Evolutionary conservation across 1,140 invertebrate genomes (phyloP), one percentile per base, ranked within the genome.

Genomic region (Notospermus geniculatus): DNA sequence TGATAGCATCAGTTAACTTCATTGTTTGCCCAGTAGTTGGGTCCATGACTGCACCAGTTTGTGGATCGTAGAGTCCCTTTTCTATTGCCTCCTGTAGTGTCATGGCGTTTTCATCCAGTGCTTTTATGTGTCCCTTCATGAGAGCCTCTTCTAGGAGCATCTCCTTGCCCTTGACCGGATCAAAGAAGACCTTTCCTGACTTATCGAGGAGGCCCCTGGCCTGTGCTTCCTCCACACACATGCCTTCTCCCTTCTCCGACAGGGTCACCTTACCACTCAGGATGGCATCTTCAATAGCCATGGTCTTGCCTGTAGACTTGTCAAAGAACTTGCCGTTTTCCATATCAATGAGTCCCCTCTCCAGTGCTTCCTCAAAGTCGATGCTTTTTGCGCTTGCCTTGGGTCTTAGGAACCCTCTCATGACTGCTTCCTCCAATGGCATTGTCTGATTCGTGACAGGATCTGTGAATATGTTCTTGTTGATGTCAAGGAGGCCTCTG

Each of bases 21-120:
- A 97, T 73, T 2, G 86, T 80, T 68, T 92, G 88, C 61, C 92
- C 91, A 67, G 88, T 86, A 73, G 91, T 86, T n/a, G 90, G 89
- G 84, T 95, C 90, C 60, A 71, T 72, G 89, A 90, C 70, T 86
- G 89, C 90, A 28, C 87, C 88, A 55, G 88, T 90, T 68, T 88
- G 85, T 0, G 90, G 87, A 80, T 95, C 91, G 75, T 96, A 83
- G 63, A 89, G 83, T 2, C 89, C 89, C 45, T n/a, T n/a, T n/a
- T n/a, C n/a, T n/a, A n/a, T n/a, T n/a, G n/a, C n/a, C n/a, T n/a
- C n/a, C n/a, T n/a, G 83, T 80, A 30, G 88, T 86, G 83, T 91
- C 85, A 45, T 84, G 11, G 39, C 11, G 11, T 43, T 43, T 43
- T 13, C 11, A 13, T 43, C 39, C 19, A 13, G 11, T 43, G 39